phyloP scores from a whole-genome alignment of 1,140 invertebrate species.

The Odontomachus brunneus region DNA sequence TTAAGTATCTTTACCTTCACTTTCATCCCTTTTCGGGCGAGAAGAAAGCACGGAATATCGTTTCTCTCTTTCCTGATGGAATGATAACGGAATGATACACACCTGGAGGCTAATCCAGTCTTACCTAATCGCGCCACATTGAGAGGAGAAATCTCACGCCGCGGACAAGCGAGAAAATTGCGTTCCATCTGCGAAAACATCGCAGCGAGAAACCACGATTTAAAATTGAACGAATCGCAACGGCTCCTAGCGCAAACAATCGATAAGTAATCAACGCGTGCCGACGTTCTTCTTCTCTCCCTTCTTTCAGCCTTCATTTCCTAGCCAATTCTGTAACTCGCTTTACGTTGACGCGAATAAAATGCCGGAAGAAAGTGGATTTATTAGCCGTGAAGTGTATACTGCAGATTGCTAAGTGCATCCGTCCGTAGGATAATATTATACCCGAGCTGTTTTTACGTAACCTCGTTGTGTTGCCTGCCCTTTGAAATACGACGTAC shows the following conservation, averaged over 20 bases:
- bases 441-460: slow-evolving; percentile 19
- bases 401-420: slow-evolving; percentile 44
- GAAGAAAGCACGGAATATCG: neutral
- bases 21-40: neutral
- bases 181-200: slow-evolving; percentile 60
- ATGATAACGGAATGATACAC: slow-evolving; percentile 58
- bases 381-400: slow-evolving; percentile 42
- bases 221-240: slow-evolving; percentile 58
- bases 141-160: slow-evolving; percentile 43
- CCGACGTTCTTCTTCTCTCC: slow-evolving; percentile 28
- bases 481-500: neutral
- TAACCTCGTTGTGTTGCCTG: slow-evolving; percentile 31
- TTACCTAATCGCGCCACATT: slow-evolving; percentile 49
- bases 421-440: slow-evolving; percentile 47
- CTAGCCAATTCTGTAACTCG: slow-evolving; percentile 7
- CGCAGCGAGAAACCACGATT: slow-evolving; percentile 66
- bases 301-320: slow-evolving; percentile 46
- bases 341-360: slow-evolving; percentile 17
- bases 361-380: slow-evolving; percentile 53
- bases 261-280: slow-evolving; percentile 71
- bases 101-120: slow-evolving; percentile 63
- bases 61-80: slow-evolving; percentile 30
- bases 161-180: slow-evolving; percentile 68
- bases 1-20: neutral
- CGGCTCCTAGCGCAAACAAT: slow-evolving; percentile 65